phyloP scores from a whole-genome alignment of 2,113 vertebrate species.

The Sakesphorus luctuosus region DNA sequence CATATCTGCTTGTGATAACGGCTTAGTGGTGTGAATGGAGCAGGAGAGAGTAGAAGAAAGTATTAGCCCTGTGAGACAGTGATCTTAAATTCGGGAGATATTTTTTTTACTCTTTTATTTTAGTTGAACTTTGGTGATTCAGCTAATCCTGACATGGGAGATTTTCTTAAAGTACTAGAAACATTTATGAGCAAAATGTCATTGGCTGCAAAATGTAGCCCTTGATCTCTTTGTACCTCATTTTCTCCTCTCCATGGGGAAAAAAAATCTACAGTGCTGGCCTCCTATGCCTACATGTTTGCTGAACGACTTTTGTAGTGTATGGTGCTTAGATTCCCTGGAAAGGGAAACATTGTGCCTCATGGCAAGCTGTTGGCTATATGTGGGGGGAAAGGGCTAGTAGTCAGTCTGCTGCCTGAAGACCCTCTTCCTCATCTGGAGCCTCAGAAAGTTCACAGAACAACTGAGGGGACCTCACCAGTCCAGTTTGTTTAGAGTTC shows the following conservation, averaged over 20 bases:
- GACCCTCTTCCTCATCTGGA: background rate
- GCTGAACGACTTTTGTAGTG: background rate
- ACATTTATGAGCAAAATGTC: background rate
- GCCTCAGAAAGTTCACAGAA: background rate
- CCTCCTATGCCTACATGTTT: rapidly evolving
- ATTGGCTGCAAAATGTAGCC: background rate
- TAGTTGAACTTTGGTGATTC: background rate
- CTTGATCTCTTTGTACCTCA: background rate
- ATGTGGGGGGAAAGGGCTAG: background rate
- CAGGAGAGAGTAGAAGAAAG: background rate
- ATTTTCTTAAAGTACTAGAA: background rate
- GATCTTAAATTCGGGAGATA: background rate
- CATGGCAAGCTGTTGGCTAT: rapidly evolving
- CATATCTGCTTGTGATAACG: background rate
- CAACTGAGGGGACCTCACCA: background rate
- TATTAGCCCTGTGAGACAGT: background rate
- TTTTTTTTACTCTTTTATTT: background rate
- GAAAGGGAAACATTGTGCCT: background rate
- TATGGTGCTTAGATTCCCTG: background rate
- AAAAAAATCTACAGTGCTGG: background rate
- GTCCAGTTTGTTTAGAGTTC: background rate
- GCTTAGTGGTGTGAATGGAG: background rate
- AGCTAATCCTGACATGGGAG: background rate
- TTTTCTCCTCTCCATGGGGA: background rate
- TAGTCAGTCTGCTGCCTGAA: background rate